Percentiles rank a stretch among this genome's conserved stretches.
These are phyloP conservation scores for Trachelus stipa DNA, from an alignment of 2,888 invertebrate species.

Conservation along the genomic window DNA sequence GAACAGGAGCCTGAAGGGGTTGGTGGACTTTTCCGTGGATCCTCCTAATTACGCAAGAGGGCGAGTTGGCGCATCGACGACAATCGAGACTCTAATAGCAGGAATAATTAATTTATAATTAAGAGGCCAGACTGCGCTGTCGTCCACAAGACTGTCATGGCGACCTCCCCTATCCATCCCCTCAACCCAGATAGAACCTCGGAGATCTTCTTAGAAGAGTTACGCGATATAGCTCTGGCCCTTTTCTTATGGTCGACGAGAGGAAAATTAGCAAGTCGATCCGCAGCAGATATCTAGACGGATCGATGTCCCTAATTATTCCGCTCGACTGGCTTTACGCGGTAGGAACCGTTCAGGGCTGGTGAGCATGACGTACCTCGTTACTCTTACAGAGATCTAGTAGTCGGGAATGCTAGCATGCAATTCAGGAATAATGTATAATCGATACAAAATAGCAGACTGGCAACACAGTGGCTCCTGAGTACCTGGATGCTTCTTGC, in stretches of 20 bases:
- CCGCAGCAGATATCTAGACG: background rate
- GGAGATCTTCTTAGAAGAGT: background rate
- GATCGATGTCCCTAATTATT: background rate
- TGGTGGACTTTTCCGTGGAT: background rate
- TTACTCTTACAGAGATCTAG: background rate
- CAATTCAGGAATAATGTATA: background rate
- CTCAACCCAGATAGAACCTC: background rate
- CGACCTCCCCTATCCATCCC: background rate
- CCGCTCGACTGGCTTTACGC: background rate
- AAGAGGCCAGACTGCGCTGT: slow-evolving; percentile 27
- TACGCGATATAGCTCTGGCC: background rate
- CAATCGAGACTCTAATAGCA: slow-evolving; percentile 36
- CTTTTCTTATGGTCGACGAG: background rate
- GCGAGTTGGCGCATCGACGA: slow-evolving; percentile 19
- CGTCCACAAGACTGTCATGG: background rate
- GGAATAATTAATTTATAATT: slow-evolving; percentile 51
- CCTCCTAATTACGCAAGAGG: slow-evolving; percentile 30
- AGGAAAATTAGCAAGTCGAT: background rate
- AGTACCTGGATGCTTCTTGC: background rate
- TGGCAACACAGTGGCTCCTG: background rate
- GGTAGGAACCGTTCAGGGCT: background rate
- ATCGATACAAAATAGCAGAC: background rate
- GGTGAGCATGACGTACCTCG: background rate
- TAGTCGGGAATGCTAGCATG: background rate
- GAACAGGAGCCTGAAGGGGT: background rate